Evolutionary conservation across 2,888 invertebrate genomes (phyloP).

Genomic region (Schrankia costaestrigalis): DNA sequence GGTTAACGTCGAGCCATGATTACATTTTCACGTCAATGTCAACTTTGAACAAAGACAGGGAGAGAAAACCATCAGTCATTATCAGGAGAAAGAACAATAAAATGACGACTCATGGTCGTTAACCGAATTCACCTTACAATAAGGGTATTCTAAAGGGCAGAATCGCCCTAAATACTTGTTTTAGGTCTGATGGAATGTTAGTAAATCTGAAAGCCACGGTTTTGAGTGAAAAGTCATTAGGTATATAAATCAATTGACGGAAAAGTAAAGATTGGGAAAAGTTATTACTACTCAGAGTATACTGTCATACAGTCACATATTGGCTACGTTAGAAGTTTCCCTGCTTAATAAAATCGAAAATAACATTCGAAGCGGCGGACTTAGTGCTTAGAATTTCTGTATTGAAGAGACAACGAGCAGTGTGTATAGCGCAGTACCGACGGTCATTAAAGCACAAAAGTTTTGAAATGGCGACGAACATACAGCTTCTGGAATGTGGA

Average conservation of each 20-base stretch:
- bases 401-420: too few relatives aligned
- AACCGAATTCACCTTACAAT: slow-evolving; percentile 62
- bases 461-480: too few relatives aligned
- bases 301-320: too few relatives aligned
- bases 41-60: slow-evolving; percentile 69
- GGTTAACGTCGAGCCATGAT: slow-evolving; percentile 49
- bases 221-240: slow-evolving; percentile 44
- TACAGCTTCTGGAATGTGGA: too few relatives aligned
- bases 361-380: too few relatives aligned
- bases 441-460: too few relatives aligned
- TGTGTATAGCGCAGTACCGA: too few relatives aligned
- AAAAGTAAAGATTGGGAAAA: slow-evolving; percentile 29
- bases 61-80: slow-evolving; percentile 75
- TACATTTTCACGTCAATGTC: slow-evolving; percentile 74
- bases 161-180: slow-evolving; percentile 45
- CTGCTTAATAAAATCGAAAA: too few relatives aligned
- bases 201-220: slow-evolving; percentile 53
- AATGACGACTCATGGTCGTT: slow-evolving; percentile 72
- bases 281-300: too few relatives aligned
- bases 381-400: too few relatives aligned
- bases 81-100: slow-evolving; percentile 73
- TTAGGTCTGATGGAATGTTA: slow-evolving; percentile 47
- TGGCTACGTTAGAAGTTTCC: too few relatives aligned
- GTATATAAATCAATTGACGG: slow-evolving; percentile 42
- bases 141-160: slow-evolving; percentile 42